Evolutionary conservation across 1,140 invertebrate species (phyloP).

Genomic region (Meteorus sp.): DNA sequence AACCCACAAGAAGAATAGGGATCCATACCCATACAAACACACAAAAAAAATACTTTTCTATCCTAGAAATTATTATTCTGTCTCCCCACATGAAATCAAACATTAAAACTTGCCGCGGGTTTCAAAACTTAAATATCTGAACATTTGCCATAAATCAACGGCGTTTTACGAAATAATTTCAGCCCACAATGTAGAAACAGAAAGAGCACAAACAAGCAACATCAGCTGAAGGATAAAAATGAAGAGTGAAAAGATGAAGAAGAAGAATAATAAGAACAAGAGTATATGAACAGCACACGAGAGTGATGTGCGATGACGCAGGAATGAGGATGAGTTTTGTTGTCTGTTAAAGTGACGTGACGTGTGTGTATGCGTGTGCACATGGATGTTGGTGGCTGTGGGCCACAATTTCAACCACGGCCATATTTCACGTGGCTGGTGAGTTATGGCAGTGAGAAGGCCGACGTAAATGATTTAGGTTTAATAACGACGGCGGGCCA

Average conservation of each 20-base stretch:
- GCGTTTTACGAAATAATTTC: conserved; percentile 24
- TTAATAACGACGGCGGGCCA: conserved; percentile 51
- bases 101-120: neutral
- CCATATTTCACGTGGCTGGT: conserved; percentile 52
- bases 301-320: neutral
- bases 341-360: neutral
- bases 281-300: conserved; percentile 1
- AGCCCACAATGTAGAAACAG: conserved; percentile 9
- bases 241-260: conserved; percentile 6
- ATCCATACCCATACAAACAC: no score
- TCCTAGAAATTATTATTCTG: no score
- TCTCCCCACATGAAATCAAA: no score
- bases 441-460: conserved; percentile 48
- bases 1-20: no score
- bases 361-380: no score
- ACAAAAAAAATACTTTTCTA: no score
- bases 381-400: conserved; percentile 40
- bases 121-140: conserved; percentile 7
- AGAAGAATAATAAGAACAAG: conserved; percentile 1
- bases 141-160: conserved; percentile 24
- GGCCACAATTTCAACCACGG: conserved; percentile 54
- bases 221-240: neutral
- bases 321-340: conserved; percentile 1
- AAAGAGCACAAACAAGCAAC: conserved; percentile 4
- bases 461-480: conserved; percentile 57